A percentile compares a stretch with the other conserved stretches of the same genome.
These are phyloP conservation scores for Riparia riparia DNA, from an alignment of 2,113 vertebrate genomes.

Conservation along the genomic window DNA sequence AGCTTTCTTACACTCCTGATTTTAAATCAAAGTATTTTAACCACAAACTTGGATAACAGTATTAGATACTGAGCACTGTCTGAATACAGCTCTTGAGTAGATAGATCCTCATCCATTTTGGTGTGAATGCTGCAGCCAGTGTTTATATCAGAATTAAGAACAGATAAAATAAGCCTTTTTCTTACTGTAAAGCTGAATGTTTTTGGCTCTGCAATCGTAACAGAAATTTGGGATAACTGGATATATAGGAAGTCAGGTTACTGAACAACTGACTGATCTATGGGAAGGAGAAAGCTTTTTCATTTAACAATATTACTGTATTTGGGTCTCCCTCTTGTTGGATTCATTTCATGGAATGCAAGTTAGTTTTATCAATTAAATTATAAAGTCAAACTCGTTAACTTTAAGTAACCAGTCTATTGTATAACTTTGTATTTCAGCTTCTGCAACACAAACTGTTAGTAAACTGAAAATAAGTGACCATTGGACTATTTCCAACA, in stretches of 20 bases:
- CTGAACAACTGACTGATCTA: not conserved
- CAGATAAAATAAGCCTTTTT: not conserved
- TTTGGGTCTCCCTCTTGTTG: not conserved
- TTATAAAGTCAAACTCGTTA: not conserved
- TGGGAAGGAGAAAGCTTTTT: not conserved
- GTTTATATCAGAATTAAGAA: not conserved
- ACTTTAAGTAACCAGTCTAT: not conserved
- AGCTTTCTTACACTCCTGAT: not conserved
- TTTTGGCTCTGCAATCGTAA: not conserved
- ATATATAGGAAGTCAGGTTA: not conserved
- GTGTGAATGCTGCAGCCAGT: not conserved
- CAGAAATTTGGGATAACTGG: not conserved
- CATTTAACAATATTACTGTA: not conserved
- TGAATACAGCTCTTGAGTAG: not conserved
- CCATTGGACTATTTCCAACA: not conserved
- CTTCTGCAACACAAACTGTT: not conserved
- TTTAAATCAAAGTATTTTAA: not conserved
- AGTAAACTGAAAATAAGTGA: not conserved
- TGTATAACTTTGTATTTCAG: not conserved
- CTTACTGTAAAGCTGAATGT: not conserved
- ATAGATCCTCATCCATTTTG: not conserved
- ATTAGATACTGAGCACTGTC: not conserved
- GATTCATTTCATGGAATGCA: not conserved
- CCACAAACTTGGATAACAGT: not conserved
- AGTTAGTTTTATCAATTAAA: not conserved